A percentile compares a stretch with the other conserved stretches of the same genome.
Conservation (phyloP, 2,888 invertebrate genomes). For the Mylabris sibirica region DNA sequence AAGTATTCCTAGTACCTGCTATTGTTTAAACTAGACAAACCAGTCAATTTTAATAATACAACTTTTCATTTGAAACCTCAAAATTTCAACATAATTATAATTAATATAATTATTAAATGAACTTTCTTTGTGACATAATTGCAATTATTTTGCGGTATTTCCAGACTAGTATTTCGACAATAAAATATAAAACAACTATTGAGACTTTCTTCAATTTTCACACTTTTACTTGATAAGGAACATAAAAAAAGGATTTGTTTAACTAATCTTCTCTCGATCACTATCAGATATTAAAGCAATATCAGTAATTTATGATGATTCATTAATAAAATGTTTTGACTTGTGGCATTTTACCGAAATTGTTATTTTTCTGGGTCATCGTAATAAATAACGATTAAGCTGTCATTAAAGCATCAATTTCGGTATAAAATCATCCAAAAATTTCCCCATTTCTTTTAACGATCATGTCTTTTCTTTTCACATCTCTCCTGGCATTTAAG, state of each 20-base stretch:
- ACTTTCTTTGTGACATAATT: background rate
- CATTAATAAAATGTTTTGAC: too few species aligned
- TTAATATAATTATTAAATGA: too few species aligned
- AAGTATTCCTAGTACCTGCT: background rate
- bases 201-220: background rate
- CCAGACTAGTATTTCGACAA: background rate
- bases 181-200: background rate
- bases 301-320: too few species aligned
- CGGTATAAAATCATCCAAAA: background rate
- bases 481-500: too few species aligned
- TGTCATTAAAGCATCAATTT: background rate
- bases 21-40: background rate
- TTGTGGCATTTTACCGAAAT: background rate
- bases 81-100: background rate
- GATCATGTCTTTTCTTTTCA: too few species aligned
- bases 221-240: background rate
- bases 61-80: background rate
- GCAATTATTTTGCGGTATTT: background rate
- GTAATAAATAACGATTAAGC: background rate
- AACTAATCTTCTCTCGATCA: too few species aligned
- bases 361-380: background rate
- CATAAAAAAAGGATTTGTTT: background rate
- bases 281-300: too few species aligned
- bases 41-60: background rate
- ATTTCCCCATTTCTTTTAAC: background rate